Percentiles rank a stretch among this genome's conserved stretches.
These are phyloP conservation scores for Calidris pugnax DNA, from an alignment of 2,113 vertebrate genomes.

Conservation along the genomic window DNA sequence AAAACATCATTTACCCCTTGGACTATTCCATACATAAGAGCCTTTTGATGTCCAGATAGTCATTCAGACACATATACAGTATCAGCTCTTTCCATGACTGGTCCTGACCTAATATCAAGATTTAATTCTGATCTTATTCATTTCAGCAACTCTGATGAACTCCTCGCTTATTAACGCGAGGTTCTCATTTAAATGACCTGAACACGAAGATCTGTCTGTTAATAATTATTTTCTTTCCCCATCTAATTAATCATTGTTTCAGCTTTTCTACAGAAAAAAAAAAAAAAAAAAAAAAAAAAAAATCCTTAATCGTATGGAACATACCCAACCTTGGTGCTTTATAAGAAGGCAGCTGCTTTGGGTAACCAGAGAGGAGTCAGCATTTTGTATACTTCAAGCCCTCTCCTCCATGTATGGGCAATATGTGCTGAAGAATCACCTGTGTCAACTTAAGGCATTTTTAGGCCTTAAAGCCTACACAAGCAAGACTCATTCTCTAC, in stretches of 20 bases:
- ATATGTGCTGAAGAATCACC: not conserved
- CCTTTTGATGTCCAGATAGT: not conserved
- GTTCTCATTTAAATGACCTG: not conserved
- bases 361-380: not conserved
- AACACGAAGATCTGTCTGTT: not conserved
- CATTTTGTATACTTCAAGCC: not conserved
- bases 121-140: slow-evolving; percentile 11
- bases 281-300: too few relatives aligned
- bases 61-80: not conserved
- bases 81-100: not conserved
- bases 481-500: not conserved
- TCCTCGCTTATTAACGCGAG: not conserved
- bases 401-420: not conserved
- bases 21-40: slow-evolving; percentile 4
- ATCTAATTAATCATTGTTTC: not conserved
- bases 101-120: not conserved
- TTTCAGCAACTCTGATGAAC: not conserved
- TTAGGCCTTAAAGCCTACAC: not conserved
- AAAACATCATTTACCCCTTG: not conserved
- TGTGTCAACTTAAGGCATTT: not conserved
- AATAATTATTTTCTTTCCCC: not conserved
- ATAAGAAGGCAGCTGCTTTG: not conserved
- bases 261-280: not conserved
- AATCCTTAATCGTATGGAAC: not conserved
- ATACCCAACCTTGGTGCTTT: not conserved